Percentiles rank a stretch among this genome's conserved stretches.
Conservation (phyloP, 2,888 invertebrate species). For the Rosalia funebris region DNA sequence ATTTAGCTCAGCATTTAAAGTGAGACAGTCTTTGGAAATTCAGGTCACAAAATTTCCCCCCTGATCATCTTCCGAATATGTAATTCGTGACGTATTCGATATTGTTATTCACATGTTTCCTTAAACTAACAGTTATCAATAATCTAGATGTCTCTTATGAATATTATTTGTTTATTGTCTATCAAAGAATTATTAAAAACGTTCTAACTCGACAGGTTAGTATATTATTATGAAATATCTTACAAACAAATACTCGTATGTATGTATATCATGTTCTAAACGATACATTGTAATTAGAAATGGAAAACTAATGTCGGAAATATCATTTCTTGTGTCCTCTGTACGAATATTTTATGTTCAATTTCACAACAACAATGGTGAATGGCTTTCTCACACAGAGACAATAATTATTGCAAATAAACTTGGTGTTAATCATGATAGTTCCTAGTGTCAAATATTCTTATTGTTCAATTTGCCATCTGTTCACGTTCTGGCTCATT, state of each 20-base stretch:
- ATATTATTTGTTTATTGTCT: neutral
- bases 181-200: too few relatives aligned
- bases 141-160: neutral
- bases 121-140: neutral
- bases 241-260: too few relatives aligned
- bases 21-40: neutral
- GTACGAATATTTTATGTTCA: too few relatives aligned
- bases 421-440: conserved; percentile 23
- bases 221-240: too few relatives aligned
- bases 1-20: neutral
- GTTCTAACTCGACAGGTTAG: too few relatives aligned
- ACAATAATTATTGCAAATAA: conserved; percentile 25
- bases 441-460: conserved; percentile 24
- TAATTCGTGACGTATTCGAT: neutral
- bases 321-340: too few relatives aligned
- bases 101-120: neutral
- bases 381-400: conserved; percentile 15
- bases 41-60: neutral
- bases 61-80: neutral
- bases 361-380: conserved; percentile 16
- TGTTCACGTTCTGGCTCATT: conserved; percentile 26
- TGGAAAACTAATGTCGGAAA: too few relatives aligned
- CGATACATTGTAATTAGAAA: too few relatives aligned
- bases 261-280: too few relatives aligned
- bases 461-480: conserved; percentile 32